Percentiles rank a stretch among this genome's conserved stretches.
Conservation (phyloP, 2,888 invertebrate genomes). For the Watsonalla cultraria region DNA sequence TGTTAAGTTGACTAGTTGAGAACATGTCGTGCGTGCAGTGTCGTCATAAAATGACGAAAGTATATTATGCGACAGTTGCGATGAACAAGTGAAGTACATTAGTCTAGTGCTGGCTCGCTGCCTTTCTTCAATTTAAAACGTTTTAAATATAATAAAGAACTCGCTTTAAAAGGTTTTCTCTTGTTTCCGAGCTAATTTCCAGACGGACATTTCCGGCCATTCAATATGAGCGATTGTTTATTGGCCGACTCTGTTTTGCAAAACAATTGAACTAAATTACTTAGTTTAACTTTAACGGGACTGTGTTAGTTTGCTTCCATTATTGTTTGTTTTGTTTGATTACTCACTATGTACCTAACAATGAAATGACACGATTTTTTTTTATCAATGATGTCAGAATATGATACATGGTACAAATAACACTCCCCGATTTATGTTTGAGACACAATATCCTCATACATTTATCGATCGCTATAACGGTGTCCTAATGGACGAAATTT, state of each 20-base stretch:
- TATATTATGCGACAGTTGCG: constrained; percentile 18
- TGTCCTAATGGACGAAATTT: constrained; percentile 74
- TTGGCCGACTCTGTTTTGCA: constrained; percentile 63
- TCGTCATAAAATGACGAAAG: constrained; percentile 35
- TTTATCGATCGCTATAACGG: constrained; percentile 64
- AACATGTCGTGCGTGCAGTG: constrained; percentile 5
- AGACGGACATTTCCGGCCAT: constrained; percentile 76
- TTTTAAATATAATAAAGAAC: constrained; percentile 69
- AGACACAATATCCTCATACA: constrained; percentile 59
- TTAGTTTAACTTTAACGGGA: constrained; percentile 55
- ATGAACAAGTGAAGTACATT: constrained; percentile 63
- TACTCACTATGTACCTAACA: constrained; percentile 4
- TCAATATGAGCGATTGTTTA: constrained; percentile 78
- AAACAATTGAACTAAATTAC: constrained; percentile 72
- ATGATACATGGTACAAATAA: constrained; percentile 45
- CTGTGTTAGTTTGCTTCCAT: constrained; percentile 8
- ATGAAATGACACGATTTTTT: constrained; percentile 22
- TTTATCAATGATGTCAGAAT: constrained; percentile 31
- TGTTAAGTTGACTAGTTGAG: not conserved
- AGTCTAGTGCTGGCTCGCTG: constrained; percentile 32
- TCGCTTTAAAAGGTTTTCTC: constrained; percentile 72
- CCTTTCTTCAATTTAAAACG: constrained; percentile 59
- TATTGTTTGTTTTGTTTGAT: constrained; percentile 2
- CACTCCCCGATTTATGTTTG: constrained; percentile 66
- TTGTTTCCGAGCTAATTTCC: constrained; percentile 74